phyloP scores from a whole-genome alignment of 2,888 invertebrate species.

The Campaea margaritaria region DNA sequence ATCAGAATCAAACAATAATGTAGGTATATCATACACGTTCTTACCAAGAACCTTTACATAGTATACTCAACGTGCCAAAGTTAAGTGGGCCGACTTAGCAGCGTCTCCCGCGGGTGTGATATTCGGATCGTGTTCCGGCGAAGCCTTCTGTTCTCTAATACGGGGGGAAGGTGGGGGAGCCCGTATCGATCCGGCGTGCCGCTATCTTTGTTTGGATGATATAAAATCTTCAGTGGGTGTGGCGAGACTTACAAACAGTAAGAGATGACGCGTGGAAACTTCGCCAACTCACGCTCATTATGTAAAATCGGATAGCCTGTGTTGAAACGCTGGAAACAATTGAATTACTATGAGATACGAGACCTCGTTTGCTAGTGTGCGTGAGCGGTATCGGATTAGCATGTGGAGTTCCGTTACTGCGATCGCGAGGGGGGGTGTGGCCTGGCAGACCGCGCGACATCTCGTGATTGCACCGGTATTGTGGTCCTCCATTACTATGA shows the following conservation, averaged over 20 bases:
- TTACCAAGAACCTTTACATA: background rate
- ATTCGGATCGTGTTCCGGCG: constrained; percentile 51
- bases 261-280: background rate
- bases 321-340: background rate
- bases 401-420: constrained; percentile 1
- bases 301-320: too few relatives aligned
- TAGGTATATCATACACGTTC: background rate
- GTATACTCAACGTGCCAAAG: constrained; percentile 21
- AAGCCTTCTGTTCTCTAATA: constrained; percentile 57
- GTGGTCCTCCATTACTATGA: constrained; percentile 57
- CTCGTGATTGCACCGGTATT: constrained; percentile 54
- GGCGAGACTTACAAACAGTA: constrained; percentile 39
- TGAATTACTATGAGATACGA: too few relatives aligned
- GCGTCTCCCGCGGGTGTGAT: constrained; percentile 50
- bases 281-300: background rate
- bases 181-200: constrained; percentile 25
- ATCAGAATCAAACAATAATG: background rate
- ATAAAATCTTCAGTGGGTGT: constrained; percentile 79
- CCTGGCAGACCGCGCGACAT: constrained; percentile 47
- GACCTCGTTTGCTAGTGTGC: background rate
- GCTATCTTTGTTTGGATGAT: constrained; percentile 79
- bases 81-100: constrained; percentile 51
- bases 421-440: constrained; percentile 5
- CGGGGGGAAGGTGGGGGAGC: constrained; percentile 46
- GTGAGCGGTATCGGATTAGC: background rate